Evolutionary conservation across 2,113 vertebrate species (phyloP).

Genomic region (Oxyruncus cristatus): DNA sequence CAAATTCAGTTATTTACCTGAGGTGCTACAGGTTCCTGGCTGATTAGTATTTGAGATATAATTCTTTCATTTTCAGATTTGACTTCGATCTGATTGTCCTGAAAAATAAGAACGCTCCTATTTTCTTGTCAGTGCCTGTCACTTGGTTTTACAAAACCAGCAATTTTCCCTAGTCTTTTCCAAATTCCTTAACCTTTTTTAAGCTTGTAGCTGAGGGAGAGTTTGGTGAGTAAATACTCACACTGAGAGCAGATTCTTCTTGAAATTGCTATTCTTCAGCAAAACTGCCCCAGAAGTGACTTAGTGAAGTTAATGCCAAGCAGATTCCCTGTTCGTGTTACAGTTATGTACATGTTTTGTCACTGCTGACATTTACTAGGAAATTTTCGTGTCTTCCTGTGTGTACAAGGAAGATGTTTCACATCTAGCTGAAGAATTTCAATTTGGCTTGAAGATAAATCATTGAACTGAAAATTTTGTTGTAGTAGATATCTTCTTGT

Average conservation of each 20-base stretch:
- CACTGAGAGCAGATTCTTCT: background rate
- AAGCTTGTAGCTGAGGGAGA: background rate
- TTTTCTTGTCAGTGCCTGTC: background rate
- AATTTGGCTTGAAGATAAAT: background rate
- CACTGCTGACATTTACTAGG: background rate
- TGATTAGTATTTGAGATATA: background rate
- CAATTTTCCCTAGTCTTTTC: background rate
- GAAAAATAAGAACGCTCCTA: background rate
- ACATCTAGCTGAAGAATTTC: background rate
- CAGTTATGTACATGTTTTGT: background rate
- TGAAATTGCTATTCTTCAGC: background rate
- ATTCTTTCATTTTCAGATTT: background rate
- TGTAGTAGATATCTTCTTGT: background rate
- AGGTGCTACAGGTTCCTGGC: background rate
- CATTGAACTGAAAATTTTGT: background rate
- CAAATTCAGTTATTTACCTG: background rate
- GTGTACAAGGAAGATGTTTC: background rate
- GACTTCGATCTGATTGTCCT: background rate
- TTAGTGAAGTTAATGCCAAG: background rate
- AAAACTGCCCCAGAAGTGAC: background rate
- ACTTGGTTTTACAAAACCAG: background rate
- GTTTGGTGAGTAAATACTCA: rapidly evolving
- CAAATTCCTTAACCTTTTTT: background rate
- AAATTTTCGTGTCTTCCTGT: background rate
- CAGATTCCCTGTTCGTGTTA: background rate